phyloP scores from a whole-genome alignment of 2,113 vertebrate species.

The Sylvilagus bachmani region DNA sequence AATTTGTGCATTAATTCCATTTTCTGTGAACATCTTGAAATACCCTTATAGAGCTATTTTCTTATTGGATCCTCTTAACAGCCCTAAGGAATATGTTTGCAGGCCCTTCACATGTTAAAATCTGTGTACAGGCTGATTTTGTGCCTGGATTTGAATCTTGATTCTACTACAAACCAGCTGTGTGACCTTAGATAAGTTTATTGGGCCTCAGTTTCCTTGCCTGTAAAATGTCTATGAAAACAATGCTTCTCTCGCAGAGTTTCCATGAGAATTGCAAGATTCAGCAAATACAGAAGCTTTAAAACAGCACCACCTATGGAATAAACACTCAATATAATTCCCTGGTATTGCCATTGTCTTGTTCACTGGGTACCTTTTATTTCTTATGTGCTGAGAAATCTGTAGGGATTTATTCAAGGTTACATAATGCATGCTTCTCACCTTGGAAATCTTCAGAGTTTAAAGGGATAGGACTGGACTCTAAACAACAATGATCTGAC shows the following conservation, averaged over 20 bases:
- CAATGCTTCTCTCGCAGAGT: not conserved
- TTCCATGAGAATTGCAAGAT: not conserved
- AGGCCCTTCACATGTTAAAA: not conserved
- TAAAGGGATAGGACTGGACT: not conserved
- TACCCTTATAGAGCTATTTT: not conserved
- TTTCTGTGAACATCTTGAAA: too few species aligned
- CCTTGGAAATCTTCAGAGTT: slow-evolving; percentile 42
- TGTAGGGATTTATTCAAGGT: not conserved
- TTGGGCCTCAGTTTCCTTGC: not conserved
- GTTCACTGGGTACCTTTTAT: not conserved
- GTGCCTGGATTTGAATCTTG: not conserved
- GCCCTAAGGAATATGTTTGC: not conserved
- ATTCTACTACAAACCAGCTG: not conserved
- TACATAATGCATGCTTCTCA: slow-evolving; percentile 3
- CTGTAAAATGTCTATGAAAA: not conserved
- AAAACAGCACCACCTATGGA: too few species aligned
- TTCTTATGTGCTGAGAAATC: not conserved
- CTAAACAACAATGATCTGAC: slow-evolving; percentile 24
- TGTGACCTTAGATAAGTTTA: not conserved
- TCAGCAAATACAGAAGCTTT: not conserved
- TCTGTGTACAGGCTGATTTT: not conserved
- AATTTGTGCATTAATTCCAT: too few species aligned
- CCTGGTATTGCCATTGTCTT: not conserved
- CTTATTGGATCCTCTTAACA: not conserved
- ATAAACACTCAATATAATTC: rapidly evolving